phyloP scores from a whole-genome alignment of 1,140 invertebrate genomes.

The Rhyzopertha dominica region DNA sequence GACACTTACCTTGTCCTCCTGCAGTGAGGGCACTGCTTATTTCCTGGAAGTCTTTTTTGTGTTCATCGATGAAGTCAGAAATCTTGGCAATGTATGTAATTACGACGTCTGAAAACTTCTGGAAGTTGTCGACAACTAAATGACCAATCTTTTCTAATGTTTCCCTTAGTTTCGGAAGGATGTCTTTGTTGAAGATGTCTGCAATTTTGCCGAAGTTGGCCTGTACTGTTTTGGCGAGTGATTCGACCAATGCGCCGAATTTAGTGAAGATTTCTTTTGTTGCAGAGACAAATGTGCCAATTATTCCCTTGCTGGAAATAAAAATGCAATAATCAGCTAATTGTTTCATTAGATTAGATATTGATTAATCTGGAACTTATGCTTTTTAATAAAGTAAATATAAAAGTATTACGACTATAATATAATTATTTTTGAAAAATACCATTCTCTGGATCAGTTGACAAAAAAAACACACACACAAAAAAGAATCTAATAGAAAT shows the following conservation, averaged over 20 bases:
- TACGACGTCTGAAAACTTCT: constrained; percentile 47
- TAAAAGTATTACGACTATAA: too few species aligned
- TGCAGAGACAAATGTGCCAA: constrained; percentile 47
- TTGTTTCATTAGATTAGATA: too few species aligned
- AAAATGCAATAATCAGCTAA: constrained; percentile 9
- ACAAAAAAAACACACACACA: too few species aligned
- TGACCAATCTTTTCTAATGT: constrained; percentile 49
- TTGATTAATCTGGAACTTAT: too few species aligned
- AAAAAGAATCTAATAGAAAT: too few species aligned
- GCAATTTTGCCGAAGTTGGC: constrained; percentile 45
- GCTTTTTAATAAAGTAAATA: too few species aligned
- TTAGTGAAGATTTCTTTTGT: constrained; percentile 48
- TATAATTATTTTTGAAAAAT: too few species aligned
- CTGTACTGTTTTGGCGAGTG: constrained; percentile 44
- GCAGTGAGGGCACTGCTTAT: constrained; percentile 51
- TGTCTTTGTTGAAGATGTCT: constrained; percentile 49
- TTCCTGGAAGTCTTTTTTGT: constrained; percentile 63
- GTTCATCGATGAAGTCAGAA: constrained; percentile 52
- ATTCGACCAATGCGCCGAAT: constrained; percentile 46
- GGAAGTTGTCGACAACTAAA: constrained; percentile 44
- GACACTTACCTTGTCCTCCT: constrained; percentile 23
- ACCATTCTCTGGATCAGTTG: too few species aligned
- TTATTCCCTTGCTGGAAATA: constrained; percentile 46
- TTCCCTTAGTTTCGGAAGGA: constrained; percentile 55
- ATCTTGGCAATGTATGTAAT: constrained; percentile 51